A percentile compares a stretch with the other conserved stretches of the same genome.
phyloP scores from a whole-genome alignment of 2,113 vertebrate genomes.

The Macroglossus sobrinus region DNA sequence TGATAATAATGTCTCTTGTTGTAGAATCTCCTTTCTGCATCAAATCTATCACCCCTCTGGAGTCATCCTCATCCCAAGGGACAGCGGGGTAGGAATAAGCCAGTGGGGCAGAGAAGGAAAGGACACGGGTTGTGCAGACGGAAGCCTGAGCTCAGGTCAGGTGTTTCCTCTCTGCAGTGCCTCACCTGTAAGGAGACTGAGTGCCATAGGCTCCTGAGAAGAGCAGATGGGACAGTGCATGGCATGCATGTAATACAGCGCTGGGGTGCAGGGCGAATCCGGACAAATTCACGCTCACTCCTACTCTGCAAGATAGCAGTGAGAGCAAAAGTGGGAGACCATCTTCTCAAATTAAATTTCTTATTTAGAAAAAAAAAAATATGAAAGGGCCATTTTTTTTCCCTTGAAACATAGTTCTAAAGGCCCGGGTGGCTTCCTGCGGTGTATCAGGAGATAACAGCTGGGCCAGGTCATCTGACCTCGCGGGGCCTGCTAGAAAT shows the following conservation, averaged over 20 bases:
- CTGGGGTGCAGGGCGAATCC: background rate
- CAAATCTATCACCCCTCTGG: background rate
- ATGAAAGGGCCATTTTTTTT: conserved; percentile 43
- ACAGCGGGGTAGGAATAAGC: accelerated
- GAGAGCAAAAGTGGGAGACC: background rate
- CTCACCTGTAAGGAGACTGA: background rate
- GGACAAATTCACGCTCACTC: background rate
- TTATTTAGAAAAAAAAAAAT: background rate
- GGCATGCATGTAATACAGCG: accelerated
- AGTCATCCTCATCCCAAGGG: background rate
- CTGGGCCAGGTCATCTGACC: background rate
- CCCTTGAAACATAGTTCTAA: background rate
- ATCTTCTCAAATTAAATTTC: conserved; percentile 44
- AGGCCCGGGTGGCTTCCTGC: background rate
- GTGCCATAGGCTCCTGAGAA: accelerated
- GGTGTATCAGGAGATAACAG: background rate
- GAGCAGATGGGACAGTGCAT: background rate
- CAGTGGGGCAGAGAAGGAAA: background rate
- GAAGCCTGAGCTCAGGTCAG: background rate
- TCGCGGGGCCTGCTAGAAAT: background rate
- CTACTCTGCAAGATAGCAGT: background rate
- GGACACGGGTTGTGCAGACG: too few relatives aligned
- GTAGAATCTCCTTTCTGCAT: background rate
- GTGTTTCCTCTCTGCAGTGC: background rate
- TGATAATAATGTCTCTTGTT: background rate